phyloP scores from a whole-genome alignment of 2,797 vertebrate species.

The Lepilemur septentrionalis region DNA sequence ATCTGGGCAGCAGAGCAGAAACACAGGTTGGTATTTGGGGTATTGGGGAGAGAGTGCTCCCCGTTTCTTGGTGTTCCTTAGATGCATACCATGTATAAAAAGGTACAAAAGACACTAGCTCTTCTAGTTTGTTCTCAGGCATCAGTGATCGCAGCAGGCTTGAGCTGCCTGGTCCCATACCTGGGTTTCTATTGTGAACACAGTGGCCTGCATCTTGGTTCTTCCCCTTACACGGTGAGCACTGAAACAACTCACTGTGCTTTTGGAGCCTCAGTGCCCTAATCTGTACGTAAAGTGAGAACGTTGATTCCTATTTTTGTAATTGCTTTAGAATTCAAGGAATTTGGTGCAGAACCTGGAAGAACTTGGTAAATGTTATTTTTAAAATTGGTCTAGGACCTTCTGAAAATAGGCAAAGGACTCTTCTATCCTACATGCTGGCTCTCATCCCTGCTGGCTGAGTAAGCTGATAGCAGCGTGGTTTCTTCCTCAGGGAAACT shows the following conservation, averaged over 20 bases:
- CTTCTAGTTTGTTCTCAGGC: rapidly evolving
- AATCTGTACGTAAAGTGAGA: neutral
- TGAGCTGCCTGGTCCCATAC: neutral
- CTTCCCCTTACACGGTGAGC: neutral
- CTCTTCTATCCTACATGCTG: neutral
- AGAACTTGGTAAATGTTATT: conserved; percentile 32
- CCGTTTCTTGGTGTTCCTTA: neutral
- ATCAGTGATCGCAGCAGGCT: rapidly evolving
- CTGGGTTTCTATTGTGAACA: rapidly evolving
- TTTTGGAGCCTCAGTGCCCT: neutral
- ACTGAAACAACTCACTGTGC: neutral
- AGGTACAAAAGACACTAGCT: neutral
- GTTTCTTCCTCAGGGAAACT: conserved; percentile 1
- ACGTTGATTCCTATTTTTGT: neutral
- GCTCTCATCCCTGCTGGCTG: neutral
- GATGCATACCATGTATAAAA: neutral
- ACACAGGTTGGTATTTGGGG: neutral
- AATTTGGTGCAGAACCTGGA: conserved; percentile 8
- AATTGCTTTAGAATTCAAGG: conserved; percentile 1
- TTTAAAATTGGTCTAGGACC: conserved; percentile 10
- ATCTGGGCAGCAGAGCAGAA: neutral
- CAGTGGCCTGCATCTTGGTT: neutral
- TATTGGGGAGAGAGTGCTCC: neutral
- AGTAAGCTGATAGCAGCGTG: neutral
- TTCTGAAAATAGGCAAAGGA: conserved; percentile 40